phyloP scores from a whole-genome alignment of 2,888 invertebrate species.

The Alviniconcha strummeri region DNA sequence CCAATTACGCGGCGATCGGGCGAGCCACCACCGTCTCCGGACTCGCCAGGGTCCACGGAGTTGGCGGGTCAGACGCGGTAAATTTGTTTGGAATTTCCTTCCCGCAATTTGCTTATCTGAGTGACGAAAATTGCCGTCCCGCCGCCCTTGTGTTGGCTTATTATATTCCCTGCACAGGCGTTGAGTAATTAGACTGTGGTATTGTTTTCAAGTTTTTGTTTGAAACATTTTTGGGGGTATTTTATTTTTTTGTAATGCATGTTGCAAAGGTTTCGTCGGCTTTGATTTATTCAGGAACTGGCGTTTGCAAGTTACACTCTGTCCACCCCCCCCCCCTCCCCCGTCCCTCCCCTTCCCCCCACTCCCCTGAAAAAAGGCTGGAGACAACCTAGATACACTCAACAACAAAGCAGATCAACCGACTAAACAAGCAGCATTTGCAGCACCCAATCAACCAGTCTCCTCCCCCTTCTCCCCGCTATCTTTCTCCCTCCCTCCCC shows the following conservation, averaged over 20 bases:
- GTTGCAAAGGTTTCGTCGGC: too few relatives aligned
- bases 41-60: neutral
- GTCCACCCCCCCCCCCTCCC: neutral
- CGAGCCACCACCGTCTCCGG: neutral
- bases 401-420: too few relatives aligned
- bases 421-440: too few relatives aligned
- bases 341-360: neutral
- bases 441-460: too few relatives aligned
- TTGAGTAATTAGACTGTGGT: neutral
- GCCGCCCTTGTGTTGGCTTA: too few relatives aligned
- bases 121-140: too few relatives aligned
- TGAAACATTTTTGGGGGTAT: too few relatives aligned
- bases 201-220: too few relatives aligned
- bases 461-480: neutral
- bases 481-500: neutral
- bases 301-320: neutral
- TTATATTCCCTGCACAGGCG: neutral
- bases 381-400: too few relatives aligned
- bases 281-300: too few relatives aligned
- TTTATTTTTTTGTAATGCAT: too few relatives aligned
- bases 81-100: slow-evolving; percentile 25
- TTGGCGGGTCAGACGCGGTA: slow-evolving; percentile 19
- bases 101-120: slow-evolving; percentile 13
- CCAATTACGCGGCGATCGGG: slow-evolving; percentile 23
- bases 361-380: neutral